Evolutionary conservation across 2,888 invertebrate species (phyloP).

Genomic region (Julus scandinavius): DNA sequence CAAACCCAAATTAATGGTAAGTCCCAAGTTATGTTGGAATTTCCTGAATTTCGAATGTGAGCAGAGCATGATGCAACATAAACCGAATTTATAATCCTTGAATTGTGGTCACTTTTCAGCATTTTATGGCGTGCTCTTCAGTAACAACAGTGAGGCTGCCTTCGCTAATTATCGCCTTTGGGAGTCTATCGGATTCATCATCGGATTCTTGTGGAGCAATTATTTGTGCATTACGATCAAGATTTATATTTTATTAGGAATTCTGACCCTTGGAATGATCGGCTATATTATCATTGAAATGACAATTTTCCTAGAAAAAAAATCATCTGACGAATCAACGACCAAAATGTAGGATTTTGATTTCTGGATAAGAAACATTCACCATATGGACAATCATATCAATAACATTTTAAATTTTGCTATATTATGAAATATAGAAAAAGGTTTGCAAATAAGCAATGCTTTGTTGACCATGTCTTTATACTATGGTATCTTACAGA

Average conservation of each 20-base stretch:
- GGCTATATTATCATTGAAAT: slow-evolving; percentile 71
- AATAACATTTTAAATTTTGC: not conserved
- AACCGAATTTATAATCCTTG: not conserved
- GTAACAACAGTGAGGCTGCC: slow-evolving; percentile 57
- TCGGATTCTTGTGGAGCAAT: slow-evolving; percentile 89
- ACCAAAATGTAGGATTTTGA: not conserved
- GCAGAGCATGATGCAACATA: no score
- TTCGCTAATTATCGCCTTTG: slow-evolving; percentile 64
- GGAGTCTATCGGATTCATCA: slow-evolving; percentile 90
- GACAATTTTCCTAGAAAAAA: not conserved
- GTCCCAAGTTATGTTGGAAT: slow-evolving; percentile 60
- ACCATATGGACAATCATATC: not conserved
- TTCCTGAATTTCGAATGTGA: no score
- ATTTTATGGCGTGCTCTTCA: slow-evolving; percentile 58
- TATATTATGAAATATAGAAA: not conserved
- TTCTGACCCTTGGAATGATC: slow-evolving; percentile 77
- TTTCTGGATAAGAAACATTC: not conserved
- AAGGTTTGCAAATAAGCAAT: no score
- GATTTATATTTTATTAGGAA: slow-evolving; percentile 83
- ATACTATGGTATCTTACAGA: no score
- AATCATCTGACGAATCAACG: not conserved
- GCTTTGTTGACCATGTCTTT: no score
- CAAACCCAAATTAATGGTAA: slow-evolving; percentile 95
- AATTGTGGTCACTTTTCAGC: slow-evolving; percentile 53
- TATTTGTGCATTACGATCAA: slow-evolving; percentile 87